Evolutionary conservation across 2,888 invertebrate genomes (phyloP), one percentile per base, ranked within the genome.

Genomic region (Hemaris fuciformis): DNA sequence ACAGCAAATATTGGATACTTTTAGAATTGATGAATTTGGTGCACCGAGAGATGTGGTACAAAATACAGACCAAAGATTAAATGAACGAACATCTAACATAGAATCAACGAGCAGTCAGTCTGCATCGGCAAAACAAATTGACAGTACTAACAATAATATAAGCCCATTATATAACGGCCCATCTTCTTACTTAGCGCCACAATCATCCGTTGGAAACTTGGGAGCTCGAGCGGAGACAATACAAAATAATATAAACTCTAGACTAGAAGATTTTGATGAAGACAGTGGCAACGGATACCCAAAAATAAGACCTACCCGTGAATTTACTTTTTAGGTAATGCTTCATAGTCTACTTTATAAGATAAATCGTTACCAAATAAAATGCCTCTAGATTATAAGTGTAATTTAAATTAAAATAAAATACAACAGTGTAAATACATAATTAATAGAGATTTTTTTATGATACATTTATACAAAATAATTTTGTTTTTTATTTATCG

Each of bases 111-210:
- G 87, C 20, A 77, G 85, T 59, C 86, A 87, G 64, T 78, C 85
- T 1, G 67, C 70, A 57, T 71, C 81, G 31, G 64, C 61, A 20
- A 79, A 78, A 66, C 77, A 79, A 64, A 65, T 72, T 38, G 72
- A 72, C 10, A 64, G 67, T 63, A 66, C 71, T 38, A 77, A 45
- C 20, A 43, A 74, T 63, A 75, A 70, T 61, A 63, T 83, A 8
- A 81, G 76, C 66, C 74, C 74, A 18, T 64, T 89, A 18, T 92
- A 91, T 62, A 75, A 80, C 56, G 91, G 91, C 0, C 90, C 89
- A 5, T 89, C 90, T n/a, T 91, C 92, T 0, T 92, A 91, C 64
- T 87, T 79, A 0, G 89, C 89, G 41, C 89, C 91, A 18, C 91
- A 91, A 67, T 79, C 83, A 3, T 89, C 89, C 41, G 78, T 91